phyloP scores from a whole-genome alignment of 2,888 invertebrate genomes.

The Carpatolechia fugitivella region DNA sequence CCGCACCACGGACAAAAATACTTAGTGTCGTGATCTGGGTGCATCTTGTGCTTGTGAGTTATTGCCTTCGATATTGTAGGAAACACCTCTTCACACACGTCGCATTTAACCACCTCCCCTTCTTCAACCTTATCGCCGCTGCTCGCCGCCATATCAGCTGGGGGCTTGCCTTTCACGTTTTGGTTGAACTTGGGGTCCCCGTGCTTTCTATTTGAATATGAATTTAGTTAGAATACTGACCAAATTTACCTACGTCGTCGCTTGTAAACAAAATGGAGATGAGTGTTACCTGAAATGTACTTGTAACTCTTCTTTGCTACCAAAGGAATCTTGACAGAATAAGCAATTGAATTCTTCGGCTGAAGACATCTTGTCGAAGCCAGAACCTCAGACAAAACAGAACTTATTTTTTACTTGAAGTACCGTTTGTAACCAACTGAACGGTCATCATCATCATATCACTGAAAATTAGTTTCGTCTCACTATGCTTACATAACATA shows the following conservation, averaged over 20 bases:
- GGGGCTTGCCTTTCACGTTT: slow-evolving; percentile 41
- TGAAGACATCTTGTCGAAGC: slow-evolving; percentile 43
- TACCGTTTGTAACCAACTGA: too few relatives aligned
- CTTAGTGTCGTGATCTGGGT: slow-evolving; percentile 81
- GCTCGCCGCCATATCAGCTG: slow-evolving; percentile 29
- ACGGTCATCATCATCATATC: too few relatives aligned
- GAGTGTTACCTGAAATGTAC: slow-evolving; percentile 80
- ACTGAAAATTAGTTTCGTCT: too few relatives aligned
- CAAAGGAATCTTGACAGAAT: slow-evolving; percentile 77
- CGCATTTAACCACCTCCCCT: slow-evolving; percentile 71
- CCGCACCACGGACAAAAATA: slow-evolving; percentile 84
- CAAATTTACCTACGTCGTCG: background rate
- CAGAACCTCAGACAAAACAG: background rate
- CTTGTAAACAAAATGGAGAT: slow-evolving; percentile 4
- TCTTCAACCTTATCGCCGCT: slow-evolving; percentile 44
- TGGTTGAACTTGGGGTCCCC: slow-evolving; percentile 80
- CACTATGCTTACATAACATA: too few relatives aligned
- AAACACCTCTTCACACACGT: slow-evolving; percentile 80
- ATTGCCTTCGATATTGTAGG: slow-evolving; percentile 81
- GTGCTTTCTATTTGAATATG: slow-evolving; percentile 72
- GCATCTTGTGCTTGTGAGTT: slow-evolving; percentile 83
- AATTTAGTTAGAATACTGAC: slow-evolving; percentile 12
- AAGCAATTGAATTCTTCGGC: slow-evolving; percentile 70
- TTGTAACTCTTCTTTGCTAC: slow-evolving; percentile 79
- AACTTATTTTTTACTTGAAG: too few relatives aligned